Evolutionary conservation across 2,113 vertebrate species (phyloP).

Genomic region (Oenanthe melanoleuca): DNA sequence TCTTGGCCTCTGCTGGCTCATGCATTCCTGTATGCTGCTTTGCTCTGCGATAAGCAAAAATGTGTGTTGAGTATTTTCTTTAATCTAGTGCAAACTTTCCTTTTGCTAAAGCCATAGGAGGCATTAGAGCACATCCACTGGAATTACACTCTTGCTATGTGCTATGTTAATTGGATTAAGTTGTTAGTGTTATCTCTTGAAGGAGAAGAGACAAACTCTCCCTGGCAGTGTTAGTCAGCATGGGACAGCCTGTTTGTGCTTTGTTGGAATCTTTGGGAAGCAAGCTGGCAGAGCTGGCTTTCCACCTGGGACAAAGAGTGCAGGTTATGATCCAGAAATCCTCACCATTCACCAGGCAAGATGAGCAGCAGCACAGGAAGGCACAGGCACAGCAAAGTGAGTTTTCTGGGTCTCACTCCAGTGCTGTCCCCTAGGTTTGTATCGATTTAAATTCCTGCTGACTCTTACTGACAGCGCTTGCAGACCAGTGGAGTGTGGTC

Average conservation of each 20-base stretch:
- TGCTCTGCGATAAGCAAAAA: constrained; percentile 8
- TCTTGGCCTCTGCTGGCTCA: not conserved
- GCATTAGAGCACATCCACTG: not conserved
- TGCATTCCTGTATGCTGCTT: not conserved
- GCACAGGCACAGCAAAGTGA: not conserved
- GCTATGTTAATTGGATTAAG: constrained; percentile 24
- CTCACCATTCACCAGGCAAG: not conserved
- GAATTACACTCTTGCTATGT: constrained; percentile 14
- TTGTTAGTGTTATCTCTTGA: not conserved
- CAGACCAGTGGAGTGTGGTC: not conserved
- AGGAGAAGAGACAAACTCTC: not conserved
- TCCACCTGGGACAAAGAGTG: not conserved
- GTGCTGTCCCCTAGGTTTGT: not conserved
- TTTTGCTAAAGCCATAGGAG: not conserved
- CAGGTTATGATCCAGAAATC: not conserved
- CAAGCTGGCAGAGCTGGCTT: not conserved
- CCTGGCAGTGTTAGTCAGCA: not conserved
- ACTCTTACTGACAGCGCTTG: not conserved
- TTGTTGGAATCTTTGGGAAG: not conserved
- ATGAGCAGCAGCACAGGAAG: not conserved
- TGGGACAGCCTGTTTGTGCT: not conserved
- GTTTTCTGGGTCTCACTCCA: not conserved
- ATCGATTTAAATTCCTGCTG: not conserved
- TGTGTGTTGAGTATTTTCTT: constrained; percentile 8
- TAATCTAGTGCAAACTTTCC: not conserved